Conservation (phyloP, 1,140 invertebrate genomes). For the Drosophila bocqueti region DNA sequence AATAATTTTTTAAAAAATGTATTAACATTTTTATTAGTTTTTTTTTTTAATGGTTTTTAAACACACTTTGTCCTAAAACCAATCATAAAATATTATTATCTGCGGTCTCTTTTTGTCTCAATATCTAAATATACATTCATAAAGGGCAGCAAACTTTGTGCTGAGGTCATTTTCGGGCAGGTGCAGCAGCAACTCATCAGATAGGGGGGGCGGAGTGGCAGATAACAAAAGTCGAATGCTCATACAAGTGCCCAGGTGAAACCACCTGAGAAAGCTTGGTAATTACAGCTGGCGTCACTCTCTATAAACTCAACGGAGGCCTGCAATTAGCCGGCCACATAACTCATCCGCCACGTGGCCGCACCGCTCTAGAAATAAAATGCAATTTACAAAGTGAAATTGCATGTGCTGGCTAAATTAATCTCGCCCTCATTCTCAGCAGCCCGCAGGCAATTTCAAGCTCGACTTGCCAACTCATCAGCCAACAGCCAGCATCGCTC, state of each 20-base stretch:
- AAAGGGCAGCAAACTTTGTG: constrained; percentile 23
- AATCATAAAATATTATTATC: not conserved
- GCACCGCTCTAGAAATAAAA: constrained; percentile 37
- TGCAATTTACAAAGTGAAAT: constrained; percentile 58
- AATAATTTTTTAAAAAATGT: too few species aligned
- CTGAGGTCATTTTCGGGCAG: constrained; percentile 53
- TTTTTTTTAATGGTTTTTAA: not conserved
- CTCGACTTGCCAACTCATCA: constrained; percentile 60
- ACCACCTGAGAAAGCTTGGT: constrained; percentile 25
- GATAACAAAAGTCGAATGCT: constrained; percentile 38
- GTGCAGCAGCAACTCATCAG: constrained; percentile 34
- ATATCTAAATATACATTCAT: constrained; percentile 18
- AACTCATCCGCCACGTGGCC: constrained; percentile 52
- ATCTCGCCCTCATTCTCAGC: constrained; percentile 38
- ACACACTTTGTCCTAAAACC: not conserved
- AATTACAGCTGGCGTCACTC: constrained; percentile 36
- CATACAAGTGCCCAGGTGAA: constrained; percentile 10
- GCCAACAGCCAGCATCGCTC: constrained; percentile 21
- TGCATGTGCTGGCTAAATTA: constrained; percentile 47
- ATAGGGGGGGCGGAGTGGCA: constrained; percentile 19
- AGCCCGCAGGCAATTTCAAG: constrained; percentile 61
- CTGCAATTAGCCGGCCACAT: constrained; percentile 46
- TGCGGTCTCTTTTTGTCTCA: not conserved
- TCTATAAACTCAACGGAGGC: constrained; percentile 17
- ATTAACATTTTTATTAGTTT: not conserved